Percentiles rank a stretch among this genome's conserved stretches.
Conservation (phyloP, 2,797 vertebrate species). For the Dryobates pubescens region DNA sequence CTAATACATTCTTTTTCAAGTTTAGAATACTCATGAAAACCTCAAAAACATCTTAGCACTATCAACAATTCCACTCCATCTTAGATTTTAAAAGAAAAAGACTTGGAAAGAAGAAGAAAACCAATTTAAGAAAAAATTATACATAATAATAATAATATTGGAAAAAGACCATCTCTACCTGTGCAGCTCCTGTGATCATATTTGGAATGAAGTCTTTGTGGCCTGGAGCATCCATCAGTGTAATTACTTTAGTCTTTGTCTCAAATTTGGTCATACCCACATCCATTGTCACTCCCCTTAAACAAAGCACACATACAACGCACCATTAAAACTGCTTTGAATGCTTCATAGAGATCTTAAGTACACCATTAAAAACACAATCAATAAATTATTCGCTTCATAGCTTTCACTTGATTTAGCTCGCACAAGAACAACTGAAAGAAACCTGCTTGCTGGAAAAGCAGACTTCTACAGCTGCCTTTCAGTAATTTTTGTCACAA, state of each 20-base stretch:
- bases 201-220: constrained; percentile 99
- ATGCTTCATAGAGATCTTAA: not conserved
- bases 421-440: not conserved
- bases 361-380: not conserved
- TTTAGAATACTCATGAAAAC: not conserved
- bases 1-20: not conserved
- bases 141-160: not conserved
- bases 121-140: not conserved
- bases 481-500: fast-evolving
- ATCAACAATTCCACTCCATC: not conserved
- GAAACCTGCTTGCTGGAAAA: not conserved
- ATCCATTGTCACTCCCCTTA: constrained; percentile 98
- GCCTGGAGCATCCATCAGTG: constrained; percentile 97
- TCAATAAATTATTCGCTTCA: not conserved
- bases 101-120: not conserved
- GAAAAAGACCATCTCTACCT: constrained; percentile 81
- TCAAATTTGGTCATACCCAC: constrained; percentile 99
- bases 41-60: not conserved
- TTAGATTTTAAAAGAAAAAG: not conserved
- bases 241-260: constrained; percentile 93
- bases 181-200: constrained; percentile 99
- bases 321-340: not conserved
- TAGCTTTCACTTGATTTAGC: not conserved
- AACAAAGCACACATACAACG: not conserved
- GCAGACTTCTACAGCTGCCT: not conserved